phyloP scores from a whole-genome alignment of 2,797 vertebrate species.

The Philypnodon macrostomus region DNA sequence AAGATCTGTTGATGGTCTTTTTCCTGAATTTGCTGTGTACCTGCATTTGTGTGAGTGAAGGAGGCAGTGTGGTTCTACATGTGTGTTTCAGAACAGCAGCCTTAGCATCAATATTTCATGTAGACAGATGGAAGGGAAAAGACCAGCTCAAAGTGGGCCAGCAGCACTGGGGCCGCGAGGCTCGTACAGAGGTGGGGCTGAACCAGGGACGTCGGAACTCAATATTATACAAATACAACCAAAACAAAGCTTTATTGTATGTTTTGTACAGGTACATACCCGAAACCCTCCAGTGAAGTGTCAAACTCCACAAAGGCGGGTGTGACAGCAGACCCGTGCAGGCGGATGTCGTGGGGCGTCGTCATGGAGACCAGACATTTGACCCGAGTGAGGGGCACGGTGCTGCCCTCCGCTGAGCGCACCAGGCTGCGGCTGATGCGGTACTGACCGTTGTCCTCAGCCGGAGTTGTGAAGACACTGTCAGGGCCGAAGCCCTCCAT shows the following conservation, averaged over 20 bases:
- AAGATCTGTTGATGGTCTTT: too few relatives aligned
- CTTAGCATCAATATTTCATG: too few relatives aligned
- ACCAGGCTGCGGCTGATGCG: constrained; percentile 95
- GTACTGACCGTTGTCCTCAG: constrained; percentile 91
- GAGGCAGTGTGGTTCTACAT: too few relatives aligned
- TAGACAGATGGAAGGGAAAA: too few relatives aligned
- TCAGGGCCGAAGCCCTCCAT: constrained; percentile 91
- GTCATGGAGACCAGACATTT: constrained; percentile 99
- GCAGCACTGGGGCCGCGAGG: too few relatives aligned
- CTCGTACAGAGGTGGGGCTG: too few relatives aligned
- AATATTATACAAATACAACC: too few relatives aligned
- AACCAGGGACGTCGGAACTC: too few relatives aligned
- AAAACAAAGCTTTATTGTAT: too few relatives aligned
- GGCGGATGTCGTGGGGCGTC: constrained; percentile 95
- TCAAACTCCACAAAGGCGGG: constrained; percentile 97
- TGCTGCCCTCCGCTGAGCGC: constrained; percentile 93
- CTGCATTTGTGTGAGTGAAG: too few relatives aligned
- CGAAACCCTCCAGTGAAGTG: constrained; percentile 93
- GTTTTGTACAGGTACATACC: constrained; percentile 55
- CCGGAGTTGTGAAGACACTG: constrained; percentile 85
- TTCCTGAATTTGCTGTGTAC: too few relatives aligned
- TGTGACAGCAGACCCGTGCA: constrained; percentile 91
- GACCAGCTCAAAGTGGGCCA: neutral
- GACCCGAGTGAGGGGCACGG: constrained; percentile 94
- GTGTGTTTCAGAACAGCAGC: too few relatives aligned